Evolutionary conservation across 2,888 invertebrate genomes (phyloP), one percentile per base, ranked within the genome.

Genomic region (Drosophila nr. perissopoda): DNA sequence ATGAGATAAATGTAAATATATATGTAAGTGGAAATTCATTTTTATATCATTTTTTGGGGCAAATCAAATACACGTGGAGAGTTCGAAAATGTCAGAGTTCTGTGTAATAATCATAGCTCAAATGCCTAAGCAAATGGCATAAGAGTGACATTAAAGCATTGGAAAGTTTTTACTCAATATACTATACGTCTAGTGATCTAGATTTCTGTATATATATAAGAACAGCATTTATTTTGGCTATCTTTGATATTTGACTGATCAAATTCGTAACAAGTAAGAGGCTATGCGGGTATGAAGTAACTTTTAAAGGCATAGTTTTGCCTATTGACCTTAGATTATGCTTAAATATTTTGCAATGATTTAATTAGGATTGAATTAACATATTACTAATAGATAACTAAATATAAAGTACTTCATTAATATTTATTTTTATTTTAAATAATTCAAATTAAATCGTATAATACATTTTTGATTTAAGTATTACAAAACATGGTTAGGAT

Each of bases 1-100:
- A 78, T 78, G 59, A 70, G 66, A 64, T 51, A 36, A 36, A 6
- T 40, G 16, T 58, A 40, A 33, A 36, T 54, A 25, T 2, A 21
- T 18, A 40, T 33, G 48, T 21, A n/a, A 21, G 25, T 42, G 11
- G 29, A 63, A 60, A 69, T 42, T 42, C n/a, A 49, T 49, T 64
- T 63, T 36, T 11, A 10, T 10, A 31, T 31, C 10, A 31, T 31
- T 10, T 10, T 56, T 21, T 62, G 58, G 45, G 56, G 34, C 45
- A 64, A 58, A 7, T 36, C 16, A 42, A 53, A 48, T 27, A 27
- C 53, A 31, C 42, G 69, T 11, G 13, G 29, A 56, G 42, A 67
- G 29, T 49, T 40, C 10, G 38, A 6, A 2, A 33, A 52, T 21
- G 29, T 13, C 29, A n/a, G 6, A 27, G 11, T 18, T 51, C 27